phyloP scores from a whole-genome alignment of 1,140 invertebrate species.

The Homalodisca vitripennis region DNA sequence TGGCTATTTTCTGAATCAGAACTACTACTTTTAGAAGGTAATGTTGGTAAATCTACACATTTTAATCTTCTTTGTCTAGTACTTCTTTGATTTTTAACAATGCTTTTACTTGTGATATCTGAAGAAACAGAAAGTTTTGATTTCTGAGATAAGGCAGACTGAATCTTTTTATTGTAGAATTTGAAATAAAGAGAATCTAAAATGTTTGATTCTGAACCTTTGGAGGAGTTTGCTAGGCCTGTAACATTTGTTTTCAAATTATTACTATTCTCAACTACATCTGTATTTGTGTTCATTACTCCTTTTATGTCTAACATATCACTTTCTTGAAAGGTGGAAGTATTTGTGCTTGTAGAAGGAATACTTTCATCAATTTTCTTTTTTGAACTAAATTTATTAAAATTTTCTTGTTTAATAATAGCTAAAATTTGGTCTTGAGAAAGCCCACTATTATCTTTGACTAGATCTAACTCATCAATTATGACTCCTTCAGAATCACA shows the following conservation, averaged over 20 bases:
- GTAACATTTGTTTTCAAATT: not conserved
- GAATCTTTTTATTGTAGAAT: not conserved
- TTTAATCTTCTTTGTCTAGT: not conserved
- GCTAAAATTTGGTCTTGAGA: slow-evolving; percentile 62
- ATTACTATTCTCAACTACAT: no score
- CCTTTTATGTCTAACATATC: no score
- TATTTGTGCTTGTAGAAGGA: not conserved
- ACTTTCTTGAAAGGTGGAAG: not conserved
- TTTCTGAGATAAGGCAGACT: not conserved
- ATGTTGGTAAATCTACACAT: not conserved
- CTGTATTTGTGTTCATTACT: no score
- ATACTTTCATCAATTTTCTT: not conserved
- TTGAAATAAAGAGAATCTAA: not conserved
- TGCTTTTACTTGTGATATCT: not conserved
- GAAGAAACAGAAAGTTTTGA: no score
- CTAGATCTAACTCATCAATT: slow-evolving; percentile 41
- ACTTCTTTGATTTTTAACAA: not conserved
- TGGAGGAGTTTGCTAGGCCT: not conserved
- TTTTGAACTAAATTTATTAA: slow-evolving; percentile 26
- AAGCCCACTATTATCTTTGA: slow-evolving; percentile 71
- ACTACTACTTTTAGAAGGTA: not conserved
- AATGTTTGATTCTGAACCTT: not conserved
- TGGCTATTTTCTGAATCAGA: not conserved
- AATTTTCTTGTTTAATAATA: slow-evolving; percentile 54
- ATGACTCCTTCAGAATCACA: slow-evolving; percentile 28